Evolutionary conservation across 2,797 vertebrate genomes (phyloP).

Genomic region (Anas acuta): DNA sequence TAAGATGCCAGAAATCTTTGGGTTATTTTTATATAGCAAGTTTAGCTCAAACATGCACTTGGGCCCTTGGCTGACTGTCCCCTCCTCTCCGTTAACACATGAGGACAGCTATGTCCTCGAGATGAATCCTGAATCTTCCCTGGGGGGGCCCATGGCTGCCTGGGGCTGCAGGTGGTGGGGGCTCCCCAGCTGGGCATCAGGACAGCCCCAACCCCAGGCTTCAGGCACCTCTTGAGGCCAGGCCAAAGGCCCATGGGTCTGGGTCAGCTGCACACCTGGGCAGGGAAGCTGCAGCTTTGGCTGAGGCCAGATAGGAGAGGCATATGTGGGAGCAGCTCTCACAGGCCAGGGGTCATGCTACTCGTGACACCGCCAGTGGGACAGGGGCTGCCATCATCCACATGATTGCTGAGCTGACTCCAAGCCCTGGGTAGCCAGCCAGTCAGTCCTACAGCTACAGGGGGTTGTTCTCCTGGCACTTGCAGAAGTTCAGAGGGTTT

Average conservation of each 20-base stretch:
- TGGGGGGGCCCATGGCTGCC: neutral
- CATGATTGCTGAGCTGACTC: neutral
- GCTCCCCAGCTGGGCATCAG: fast-evolving
- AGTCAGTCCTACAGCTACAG: neutral
- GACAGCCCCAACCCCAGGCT: neutral
- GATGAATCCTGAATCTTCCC: neutral
- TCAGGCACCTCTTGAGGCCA: neutral
- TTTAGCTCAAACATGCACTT: neutral
- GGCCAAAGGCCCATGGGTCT: no score
- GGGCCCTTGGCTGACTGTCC: neutral
- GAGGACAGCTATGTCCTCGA: neutral
- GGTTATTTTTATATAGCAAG: neutral
- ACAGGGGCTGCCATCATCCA: neutral
- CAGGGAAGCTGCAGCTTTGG: neutral
- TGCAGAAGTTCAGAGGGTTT: neutral
- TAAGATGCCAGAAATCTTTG: neutral
- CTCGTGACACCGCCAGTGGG: neutral
- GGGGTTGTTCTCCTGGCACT: neutral
- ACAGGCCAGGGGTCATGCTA: neutral
- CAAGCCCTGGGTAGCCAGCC: neutral
- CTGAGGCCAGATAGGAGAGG: neutral
- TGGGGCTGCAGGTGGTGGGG: neutral
- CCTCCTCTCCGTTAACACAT: neutral
- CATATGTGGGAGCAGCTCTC: neutral
- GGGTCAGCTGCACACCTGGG: neutral